Percentiles rank a stretch among this genome's conserved stretches.
Evolutionary conservation across 2,113 vertebrate genomes (phyloP).

Genomic region (Hystrix cristata): DNA sequence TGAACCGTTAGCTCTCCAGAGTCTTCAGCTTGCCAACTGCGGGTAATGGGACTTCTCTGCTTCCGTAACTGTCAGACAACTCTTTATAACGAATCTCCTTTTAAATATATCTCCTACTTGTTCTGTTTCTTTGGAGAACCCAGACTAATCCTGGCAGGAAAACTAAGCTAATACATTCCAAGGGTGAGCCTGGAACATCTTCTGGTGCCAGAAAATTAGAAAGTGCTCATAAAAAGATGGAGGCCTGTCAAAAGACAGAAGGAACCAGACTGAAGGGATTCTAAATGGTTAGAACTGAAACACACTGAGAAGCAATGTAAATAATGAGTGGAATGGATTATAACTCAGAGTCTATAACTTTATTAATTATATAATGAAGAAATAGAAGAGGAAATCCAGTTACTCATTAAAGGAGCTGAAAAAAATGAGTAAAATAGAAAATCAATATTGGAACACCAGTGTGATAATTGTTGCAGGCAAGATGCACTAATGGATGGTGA

Average conservation of each 20-base stretch:
- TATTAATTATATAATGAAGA: neutral
- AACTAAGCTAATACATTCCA: neutral
- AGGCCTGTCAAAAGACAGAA: neutral
- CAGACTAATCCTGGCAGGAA: neutral
- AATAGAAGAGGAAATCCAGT: neutral
- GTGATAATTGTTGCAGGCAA: neutral
- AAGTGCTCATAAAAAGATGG: neutral
- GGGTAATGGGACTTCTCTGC: neutral
- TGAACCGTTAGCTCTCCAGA: neutral
- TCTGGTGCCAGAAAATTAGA: neutral
- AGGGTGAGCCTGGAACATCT: neutral
- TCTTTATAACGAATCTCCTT: neutral
- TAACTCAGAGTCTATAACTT: neutral
- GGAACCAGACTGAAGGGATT: neutral
- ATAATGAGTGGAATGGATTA: neutral
- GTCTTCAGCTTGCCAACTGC: neutral
- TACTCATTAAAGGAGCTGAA: neutral
- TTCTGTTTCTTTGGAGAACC: neutral
- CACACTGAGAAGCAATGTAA: neutral
- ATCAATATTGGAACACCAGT: neutral
- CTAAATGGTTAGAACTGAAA: neutral
- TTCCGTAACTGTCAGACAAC: neutral
- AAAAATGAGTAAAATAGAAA: neutral
- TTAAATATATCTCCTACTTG: neutral
- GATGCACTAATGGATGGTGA: neutral